A percentile compares a stretch with the other conserved stretches of the same genome.
These are phyloP conservation scores for Malthinus seriepunctatus DNA, from an alignment of 2,888 invertebrate species.

Conservation along the genomic window DNA sequence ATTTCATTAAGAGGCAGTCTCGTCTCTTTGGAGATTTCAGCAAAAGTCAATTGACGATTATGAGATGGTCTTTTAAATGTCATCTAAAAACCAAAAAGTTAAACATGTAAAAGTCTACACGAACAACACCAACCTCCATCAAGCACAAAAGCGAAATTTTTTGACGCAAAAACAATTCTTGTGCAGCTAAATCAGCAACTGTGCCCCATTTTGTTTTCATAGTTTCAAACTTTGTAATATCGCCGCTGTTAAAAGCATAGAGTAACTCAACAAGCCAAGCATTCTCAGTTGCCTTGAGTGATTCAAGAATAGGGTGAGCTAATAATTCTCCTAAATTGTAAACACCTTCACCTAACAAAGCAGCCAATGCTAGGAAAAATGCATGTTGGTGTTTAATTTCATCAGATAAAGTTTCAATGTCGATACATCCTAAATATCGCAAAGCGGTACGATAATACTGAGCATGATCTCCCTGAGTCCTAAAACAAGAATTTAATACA, in stretches of 20 bases:
- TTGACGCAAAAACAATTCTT: constrained; percentile 80
- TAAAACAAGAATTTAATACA: constrained; percentile 36
- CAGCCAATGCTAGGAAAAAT: constrained; percentile 90
- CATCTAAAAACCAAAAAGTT: constrained; percentile 66
- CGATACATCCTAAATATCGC: constrained; percentile 70
- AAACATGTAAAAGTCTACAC: neutral
- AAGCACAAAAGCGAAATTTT: constrained; percentile 95
- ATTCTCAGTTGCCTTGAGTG: constrained; percentile 78
- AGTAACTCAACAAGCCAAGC: constrained; percentile 88
- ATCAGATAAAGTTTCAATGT: constrained; percentile 66
- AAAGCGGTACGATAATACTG: constrained; percentile 95
- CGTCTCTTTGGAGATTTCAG: constrained; percentile 87
- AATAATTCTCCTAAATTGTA: constrained; percentile 97
- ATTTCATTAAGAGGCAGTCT: constrained; percentile 84
- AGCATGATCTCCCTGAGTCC: constrained; percentile 84
- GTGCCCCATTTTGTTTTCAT: constrained; percentile 76
- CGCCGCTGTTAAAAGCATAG: constrained; percentile 83
- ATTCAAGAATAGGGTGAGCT: constrained; percentile 91
- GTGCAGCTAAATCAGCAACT: constrained; percentile 81
- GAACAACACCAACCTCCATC: constrained; percentile 79
- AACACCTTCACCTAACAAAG: constrained; percentile 90
- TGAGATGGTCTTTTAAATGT: constrained; percentile 93
- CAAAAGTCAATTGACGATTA: constrained; percentile 83
- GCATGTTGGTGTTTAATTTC: constrained; percentile 78
- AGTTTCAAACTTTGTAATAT: constrained; percentile 74